Evolutionary conservation across 2,113 vertebrate genomes (phyloP).

Genomic region (Psilopogon haemacephalus): DNA sequence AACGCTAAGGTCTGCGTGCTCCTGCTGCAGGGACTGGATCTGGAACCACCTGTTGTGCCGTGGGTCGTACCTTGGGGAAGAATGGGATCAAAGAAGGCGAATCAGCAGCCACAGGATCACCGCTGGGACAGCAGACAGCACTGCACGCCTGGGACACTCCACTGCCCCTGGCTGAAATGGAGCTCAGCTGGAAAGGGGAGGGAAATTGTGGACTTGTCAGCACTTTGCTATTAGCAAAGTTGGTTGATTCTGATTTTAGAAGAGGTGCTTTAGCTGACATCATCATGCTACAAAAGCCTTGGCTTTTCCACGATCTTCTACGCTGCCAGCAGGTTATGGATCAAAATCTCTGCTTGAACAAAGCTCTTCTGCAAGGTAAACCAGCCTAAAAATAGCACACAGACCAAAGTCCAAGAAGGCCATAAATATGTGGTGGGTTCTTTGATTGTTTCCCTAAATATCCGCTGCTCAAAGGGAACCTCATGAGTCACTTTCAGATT

Average conservation of each 20-base stretch:
- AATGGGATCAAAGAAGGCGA: slow-evolving; percentile 9
- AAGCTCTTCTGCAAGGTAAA: background rate
- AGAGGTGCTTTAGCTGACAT: background rate
- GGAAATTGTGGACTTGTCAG: slow-evolving; percentile 9
- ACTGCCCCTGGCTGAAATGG: background rate
- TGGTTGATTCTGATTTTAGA: slow-evolving; percentile 41
- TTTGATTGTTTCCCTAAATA: background rate
- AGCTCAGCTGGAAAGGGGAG: slow-evolving; percentile 6
- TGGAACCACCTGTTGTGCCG: slow-evolving; percentile 93
- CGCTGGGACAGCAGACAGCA: slow-evolving; percentile 14
- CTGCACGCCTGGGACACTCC: background rate
- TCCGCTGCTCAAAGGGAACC: background rate
- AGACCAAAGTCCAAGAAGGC: background rate
- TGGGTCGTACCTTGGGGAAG: slow-evolving; percentile 87
- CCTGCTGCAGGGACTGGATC: slow-evolving; percentile 89
- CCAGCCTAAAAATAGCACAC: background rate
- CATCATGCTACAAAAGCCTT: background rate
- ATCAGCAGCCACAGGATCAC: background rate
- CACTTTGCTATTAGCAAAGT: slow-evolving; percentile 44
- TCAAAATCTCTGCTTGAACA: background rate
- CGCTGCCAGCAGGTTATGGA: background rate
- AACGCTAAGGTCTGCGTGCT: slow-evolving; percentile 92
- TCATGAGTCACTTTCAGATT: background rate
- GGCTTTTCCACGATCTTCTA: slow-evolving; percentile 17
- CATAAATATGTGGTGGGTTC: background rate